Evolutionary conservation across 2,113 vertebrate species (phyloP).

Genomic region (Leptobrachium ailaonicum): DNA sequence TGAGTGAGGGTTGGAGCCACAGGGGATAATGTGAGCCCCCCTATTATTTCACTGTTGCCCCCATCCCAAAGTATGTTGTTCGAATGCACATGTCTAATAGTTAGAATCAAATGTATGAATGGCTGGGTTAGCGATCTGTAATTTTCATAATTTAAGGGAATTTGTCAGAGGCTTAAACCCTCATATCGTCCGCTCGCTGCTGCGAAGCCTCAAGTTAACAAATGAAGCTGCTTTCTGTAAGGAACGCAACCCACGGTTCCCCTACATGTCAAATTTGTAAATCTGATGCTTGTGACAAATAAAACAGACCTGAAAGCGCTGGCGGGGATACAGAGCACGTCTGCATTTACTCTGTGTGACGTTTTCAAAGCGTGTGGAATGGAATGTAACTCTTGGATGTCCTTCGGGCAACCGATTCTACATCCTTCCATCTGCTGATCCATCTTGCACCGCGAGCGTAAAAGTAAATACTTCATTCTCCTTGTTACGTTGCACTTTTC

Average conservation of each 20-base stretch:
- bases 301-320: background rate
- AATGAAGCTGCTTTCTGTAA: background rate
- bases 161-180: too few species aligned
- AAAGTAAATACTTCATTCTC: too few species aligned
- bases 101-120: too few species aligned
- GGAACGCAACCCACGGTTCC: background rate
- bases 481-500: slow-evolving; percentile 1
- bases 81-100: too few species aligned
- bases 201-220: too few species aligned
- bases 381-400: slow-evolving; percentile 5
- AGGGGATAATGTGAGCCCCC: too few species aligned
- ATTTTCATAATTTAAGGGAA: too few species aligned
- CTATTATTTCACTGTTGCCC: too few species aligned
- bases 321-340: background rate
- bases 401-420: slow-evolving; percentile 1
- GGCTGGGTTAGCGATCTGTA: too few species aligned
- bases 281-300: background rate
- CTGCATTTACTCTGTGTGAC: background rate
- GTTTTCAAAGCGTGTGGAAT: background rate
- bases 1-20: too few species aligned
- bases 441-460: background rate
- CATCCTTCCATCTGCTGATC: background rate
- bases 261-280: background rate
- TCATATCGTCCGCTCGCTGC: too few species aligned
- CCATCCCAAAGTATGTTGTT: too few species aligned